These are phyloP conservation scores for Vombatus ursinus DNA, from an alignment of 2,113 vertebrate genomes.

Conservation along the genomic window DNA sequence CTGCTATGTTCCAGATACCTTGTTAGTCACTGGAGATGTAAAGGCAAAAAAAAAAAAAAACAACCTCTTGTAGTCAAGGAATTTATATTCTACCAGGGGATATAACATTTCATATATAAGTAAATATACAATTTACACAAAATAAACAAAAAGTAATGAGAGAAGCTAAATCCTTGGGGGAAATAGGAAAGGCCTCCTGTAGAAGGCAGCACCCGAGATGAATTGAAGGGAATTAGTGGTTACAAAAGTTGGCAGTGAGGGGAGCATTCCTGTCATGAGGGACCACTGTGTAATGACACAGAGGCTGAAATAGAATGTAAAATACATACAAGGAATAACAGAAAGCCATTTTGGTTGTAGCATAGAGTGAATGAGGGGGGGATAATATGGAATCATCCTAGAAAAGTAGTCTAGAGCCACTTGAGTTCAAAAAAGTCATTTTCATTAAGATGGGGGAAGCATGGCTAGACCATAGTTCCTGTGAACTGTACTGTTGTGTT, in stretches of 20 bases:
- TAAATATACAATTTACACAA: not conserved
- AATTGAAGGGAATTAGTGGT: not conserved
- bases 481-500: not conserved
- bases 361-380: not conserved
- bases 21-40: not conserved
- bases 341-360: not conserved
- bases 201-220: not conserved
- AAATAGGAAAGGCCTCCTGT: not conserved
- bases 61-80: not conserved
- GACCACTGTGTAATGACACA: not conserved
- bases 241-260: not conserved
- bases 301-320: not conserved
- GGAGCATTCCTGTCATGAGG: not conserved
- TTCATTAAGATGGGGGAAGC: not conserved
- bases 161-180: accelerated
- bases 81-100: not conserved
- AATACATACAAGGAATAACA: not conserved
- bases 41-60: too few relatives aligned
- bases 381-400: not conserved
- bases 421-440: not conserved
- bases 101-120: not conserved
- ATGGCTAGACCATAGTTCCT: not conserved
- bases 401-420: not conserved
- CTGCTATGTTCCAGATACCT: not conserved
- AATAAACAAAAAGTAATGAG: not conserved